A percentile compares a stretch with the other conserved stretches of the same genome.
phyloP scores from a whole-genome alignment of 1,140 invertebrate species.

The Gyrodactylus salaris region DNA sequence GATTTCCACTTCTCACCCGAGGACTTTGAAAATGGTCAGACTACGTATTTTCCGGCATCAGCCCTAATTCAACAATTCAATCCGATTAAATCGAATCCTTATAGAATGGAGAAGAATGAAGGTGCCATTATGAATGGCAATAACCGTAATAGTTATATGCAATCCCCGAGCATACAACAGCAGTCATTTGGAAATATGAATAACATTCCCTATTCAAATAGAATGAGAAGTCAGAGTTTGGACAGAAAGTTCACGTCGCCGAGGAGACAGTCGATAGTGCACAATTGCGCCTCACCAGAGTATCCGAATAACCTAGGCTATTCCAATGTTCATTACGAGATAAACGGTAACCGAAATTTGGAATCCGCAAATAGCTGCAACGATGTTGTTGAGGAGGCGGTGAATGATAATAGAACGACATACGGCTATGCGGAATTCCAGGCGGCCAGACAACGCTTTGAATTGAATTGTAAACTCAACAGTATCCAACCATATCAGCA shows the following conservation, averaged over 20 bases:
- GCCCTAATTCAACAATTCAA: background rate
- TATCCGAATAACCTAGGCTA: background rate
- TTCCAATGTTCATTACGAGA: background rate
- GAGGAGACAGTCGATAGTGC: background rate
- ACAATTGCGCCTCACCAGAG: background rate
- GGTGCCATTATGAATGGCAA: background rate
- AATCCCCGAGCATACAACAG: background rate
- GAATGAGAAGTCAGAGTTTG: background rate
- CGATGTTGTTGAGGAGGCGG: background rate
- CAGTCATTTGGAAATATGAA: background rate
- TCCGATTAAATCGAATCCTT: background rate
- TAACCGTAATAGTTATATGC: background rate
- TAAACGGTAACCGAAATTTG: background rate
- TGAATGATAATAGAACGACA: background rate
- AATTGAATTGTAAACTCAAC: background rate
- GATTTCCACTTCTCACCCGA: background rate
- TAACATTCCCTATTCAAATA: background rate
- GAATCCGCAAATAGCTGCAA: background rate
- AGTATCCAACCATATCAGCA: background rate
- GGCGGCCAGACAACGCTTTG: background rate
- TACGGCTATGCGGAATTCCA: background rate
- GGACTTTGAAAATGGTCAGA: background rate
- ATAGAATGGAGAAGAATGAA: background rate
- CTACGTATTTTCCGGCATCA: background rate
- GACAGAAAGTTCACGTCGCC: background rate